Evolutionary conservation across 2,888 invertebrate species (phyloP).

Genomic region (Stenichneumon culpator): DNA sequence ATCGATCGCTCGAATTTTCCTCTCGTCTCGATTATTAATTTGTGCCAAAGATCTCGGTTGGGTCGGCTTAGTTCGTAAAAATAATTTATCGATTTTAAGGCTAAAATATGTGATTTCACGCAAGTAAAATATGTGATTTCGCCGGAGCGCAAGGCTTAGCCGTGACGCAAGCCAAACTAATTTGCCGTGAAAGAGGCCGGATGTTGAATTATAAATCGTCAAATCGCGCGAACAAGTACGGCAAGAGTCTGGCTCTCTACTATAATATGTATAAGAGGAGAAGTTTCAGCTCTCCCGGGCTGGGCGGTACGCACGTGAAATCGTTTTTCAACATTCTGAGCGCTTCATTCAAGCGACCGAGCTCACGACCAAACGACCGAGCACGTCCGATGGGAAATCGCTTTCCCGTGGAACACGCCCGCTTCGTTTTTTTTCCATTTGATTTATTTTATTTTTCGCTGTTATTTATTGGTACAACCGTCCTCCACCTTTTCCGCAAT

Average conservation of each 20-base stretch:
- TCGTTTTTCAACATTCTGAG: constrained; percentile 40
- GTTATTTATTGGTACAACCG: constrained; percentile 32
- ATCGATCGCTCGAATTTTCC: not conserved
- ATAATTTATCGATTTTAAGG: not conserved
- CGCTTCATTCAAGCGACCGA: constrained; percentile 1
- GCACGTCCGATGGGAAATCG: constrained; percentile 54
- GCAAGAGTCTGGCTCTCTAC: constrained; percentile 1
- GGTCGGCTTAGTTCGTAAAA: not conserved
- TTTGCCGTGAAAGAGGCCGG: constrained; percentile 1
- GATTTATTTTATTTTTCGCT: not conserved
- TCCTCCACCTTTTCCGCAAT: not conserved
- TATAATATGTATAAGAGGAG: constrained; percentile 13
- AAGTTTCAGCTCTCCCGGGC: constrained; percentile 21
- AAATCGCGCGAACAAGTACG: constrained; percentile 15
- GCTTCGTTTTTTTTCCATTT: constrained; percentile 11
- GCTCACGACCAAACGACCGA: constrained; percentile 7
- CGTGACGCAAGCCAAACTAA: not conserved
- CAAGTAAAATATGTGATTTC: not conserved
- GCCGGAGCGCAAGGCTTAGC: not conserved
- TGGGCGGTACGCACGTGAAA: constrained; percentile 38
- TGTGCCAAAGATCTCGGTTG: not conserved
- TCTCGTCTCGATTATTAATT: not conserved
- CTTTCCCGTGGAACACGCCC: constrained; percentile 42
- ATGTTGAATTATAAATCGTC: not conserved
- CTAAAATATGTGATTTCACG: not conserved